Evolutionary conservation across 2,113 vertebrate species (phyloP), one percentile per base, ranked within the genome.

Genomic region (Chaetorhynchus papuensis): DNA sequence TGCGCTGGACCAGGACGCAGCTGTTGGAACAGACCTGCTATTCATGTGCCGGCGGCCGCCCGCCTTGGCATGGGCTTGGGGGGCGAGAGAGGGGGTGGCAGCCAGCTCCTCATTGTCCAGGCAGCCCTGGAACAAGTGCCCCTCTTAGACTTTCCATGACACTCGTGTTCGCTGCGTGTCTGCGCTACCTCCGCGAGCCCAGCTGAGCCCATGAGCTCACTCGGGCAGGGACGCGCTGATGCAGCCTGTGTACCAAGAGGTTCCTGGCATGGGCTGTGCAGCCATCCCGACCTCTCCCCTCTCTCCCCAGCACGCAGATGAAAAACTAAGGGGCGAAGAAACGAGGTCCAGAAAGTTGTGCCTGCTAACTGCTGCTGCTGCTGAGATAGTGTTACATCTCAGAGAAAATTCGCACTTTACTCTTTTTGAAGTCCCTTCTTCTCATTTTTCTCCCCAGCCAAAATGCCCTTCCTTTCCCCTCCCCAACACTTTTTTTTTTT

Each of bases 21-120:
- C 96, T 90, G 96, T 94, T 89, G 63, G 91, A 97, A 98, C 98
- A 98, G 97, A 97, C 92, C 94, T 74, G 94, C 98, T 97, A 98
- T 98, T 98, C 97, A 98, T 97, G 88, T 26, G 54, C 72, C n/a
- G 44, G 82, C 41, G 37, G 94, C 94, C 57, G 80, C 75, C 80
- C 9, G 90, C 84, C 94, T 65, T 93, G 96, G 95, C 96, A 93
- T 83, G 13, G 22, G 79, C 70, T 23, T 23, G 81, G 87, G 93
- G 77, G 90, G 70, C 30, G 75, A 87, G 39, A 50, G 61, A 69
- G 54, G 80, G 63, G 89, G 71, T 37, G 79, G 78, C 79, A 68
- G 15, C 88, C 76, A 9, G 44, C 82, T 54, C 71, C 65, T 75
- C 72, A 87, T 97, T 97, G 97, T 97, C 72, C 47, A 1, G 76